These are phyloP conservation scores for Myopa tessellatipennis DNA, from an alignment of 2,888 invertebrate genomes.

Conservation along the genomic window DNA sequence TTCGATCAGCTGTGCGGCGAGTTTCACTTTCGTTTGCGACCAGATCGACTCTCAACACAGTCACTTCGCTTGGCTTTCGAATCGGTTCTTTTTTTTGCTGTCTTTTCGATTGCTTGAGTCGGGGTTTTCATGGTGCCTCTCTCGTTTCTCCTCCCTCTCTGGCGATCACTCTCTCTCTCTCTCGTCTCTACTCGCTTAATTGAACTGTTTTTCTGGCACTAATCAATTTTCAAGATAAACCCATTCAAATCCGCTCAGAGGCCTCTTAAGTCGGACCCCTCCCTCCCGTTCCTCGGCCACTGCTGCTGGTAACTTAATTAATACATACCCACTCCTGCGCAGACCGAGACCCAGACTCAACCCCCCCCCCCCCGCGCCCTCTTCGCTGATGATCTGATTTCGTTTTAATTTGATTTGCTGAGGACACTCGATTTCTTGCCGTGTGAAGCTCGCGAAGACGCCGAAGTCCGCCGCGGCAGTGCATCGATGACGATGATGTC, in stretches of 20 bases:
- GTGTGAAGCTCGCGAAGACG: not conserved
- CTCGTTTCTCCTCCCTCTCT: not conserved
- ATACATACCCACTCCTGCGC: conserved; percentile 10
- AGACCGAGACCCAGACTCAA: not conserved
- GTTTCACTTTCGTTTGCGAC: conserved; percentile 6
- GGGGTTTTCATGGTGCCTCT: no score
- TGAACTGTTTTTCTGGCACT: conserved; percentile 4
- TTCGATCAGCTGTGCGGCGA: conserved; percentile 14
- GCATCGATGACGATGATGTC: not conserved
- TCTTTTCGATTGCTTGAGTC: no score
- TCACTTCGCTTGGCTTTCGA: not conserved
- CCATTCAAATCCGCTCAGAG: conserved; percentile 8
- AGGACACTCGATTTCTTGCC: conserved; percentile 19
- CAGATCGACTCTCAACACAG: not conserved
- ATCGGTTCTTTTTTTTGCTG: no score
- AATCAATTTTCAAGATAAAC: not conserved
- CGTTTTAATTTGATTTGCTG: conserved; percentile 28
- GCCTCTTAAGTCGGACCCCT: not conserved
- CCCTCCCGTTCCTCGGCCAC: not conserved
- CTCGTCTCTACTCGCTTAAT: not conserved
- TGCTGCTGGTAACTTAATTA: conserved; percentile 23
- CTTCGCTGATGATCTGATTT: conserved; percentile 27
- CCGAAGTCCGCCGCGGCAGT: no score
- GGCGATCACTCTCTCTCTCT: not conserved
- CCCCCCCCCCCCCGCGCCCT: not conserved